Conservation (phyloP, 2,888 invertebrate genomes). For the Julus scanicus region DNA sequence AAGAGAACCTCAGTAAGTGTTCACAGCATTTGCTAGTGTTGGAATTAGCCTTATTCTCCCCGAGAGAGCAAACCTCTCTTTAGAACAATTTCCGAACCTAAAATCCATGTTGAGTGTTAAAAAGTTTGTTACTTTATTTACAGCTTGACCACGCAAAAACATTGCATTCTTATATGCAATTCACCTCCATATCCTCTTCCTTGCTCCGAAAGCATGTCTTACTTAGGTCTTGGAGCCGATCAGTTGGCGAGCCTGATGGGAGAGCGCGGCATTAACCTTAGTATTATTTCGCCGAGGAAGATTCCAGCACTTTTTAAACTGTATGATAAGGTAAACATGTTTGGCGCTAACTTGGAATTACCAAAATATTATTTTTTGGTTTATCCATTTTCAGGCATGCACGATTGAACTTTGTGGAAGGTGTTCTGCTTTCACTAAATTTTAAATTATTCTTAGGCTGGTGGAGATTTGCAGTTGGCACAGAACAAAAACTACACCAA, state of each 20-base stretch:
- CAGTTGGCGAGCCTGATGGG: conserved; percentile 81
- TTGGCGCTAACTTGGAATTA: background rate
- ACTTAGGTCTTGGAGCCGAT: conserved; percentile 83
- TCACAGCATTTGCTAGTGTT: background rate
- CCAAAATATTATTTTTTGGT: no score
- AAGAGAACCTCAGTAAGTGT: conserved; percentile 63
- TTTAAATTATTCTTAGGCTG: conserved; percentile 69
- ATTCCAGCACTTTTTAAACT: conserved; percentile 85
- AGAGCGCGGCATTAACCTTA: conserved; percentile 86
- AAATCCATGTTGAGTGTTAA: background rate
- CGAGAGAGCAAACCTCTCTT: no score
- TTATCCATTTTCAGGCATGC: background rate
- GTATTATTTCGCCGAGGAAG: conserved; percentile 88
- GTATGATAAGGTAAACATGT: conserved; percentile 76
- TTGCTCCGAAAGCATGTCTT: conserved; percentile 77
- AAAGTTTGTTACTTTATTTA: background rate
- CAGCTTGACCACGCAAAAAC: conserved; percentile 73
- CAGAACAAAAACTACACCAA: conserved; percentile 91
- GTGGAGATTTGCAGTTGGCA: conserved; percentile 82
- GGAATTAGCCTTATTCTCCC: no score
- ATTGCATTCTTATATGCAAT: conserved; percentile 87
- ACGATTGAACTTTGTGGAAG: background rate
- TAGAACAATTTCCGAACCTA: background rate
- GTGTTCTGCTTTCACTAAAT: background rate
- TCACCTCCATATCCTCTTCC: conserved; percentile 91